phyloP scores from a whole-genome alignment of 2,888 invertebrate genomes.

The Meloe dianella region DNA sequence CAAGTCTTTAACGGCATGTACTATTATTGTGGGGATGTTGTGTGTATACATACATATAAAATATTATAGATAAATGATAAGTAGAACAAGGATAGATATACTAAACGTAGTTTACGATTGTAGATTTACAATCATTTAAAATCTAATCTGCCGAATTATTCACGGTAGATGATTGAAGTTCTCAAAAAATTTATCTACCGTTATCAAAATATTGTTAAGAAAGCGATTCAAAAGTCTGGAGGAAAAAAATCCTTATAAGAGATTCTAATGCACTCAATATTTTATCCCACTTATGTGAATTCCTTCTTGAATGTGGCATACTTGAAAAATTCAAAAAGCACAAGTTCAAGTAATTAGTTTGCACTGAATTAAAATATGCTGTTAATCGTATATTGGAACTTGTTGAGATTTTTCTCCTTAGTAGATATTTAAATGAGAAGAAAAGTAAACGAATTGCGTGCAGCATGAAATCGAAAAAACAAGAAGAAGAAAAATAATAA shows the following conservation, averaged over 20 bases:
- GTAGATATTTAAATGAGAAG: not conserved
- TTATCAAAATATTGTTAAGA: slow-evolving; percentile 18
- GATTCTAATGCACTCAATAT: not conserved
- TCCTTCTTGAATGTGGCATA: not conserved
- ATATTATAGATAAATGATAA: not conserved
- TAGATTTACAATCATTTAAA: slow-evolving; percentile 3
- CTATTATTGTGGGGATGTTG: not conserved
- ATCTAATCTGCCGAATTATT: slow-evolving; percentile 24
- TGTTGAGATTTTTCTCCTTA: not conserved
- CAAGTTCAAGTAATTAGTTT: slow-evolving; percentile 3
- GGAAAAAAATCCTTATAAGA: too few species aligned
- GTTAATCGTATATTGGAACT: not conserved
- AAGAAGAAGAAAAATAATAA: too few species aligned
- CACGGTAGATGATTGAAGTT: slow-evolving; percentile 6
- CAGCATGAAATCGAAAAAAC: not conserved
- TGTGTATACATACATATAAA: not conserved
- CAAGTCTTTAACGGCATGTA: slow-evolving; percentile 25
- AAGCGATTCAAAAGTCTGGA: not conserved
- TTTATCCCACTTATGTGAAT: not conserved
- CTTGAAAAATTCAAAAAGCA: slow-evolving; percentile 6
- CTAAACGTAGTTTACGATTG: slow-evolving; percentile 13
- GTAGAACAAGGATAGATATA: slow-evolving; percentile 9
- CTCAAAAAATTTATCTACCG: slow-evolving; percentile 19
- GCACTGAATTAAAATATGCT: not conserved
- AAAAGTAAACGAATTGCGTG: not conserved